These are phyloP conservation scores for Sycobia sp. DNA, from an alignment of 1,140 invertebrate species.

Conservation along the genomic window DNA sequence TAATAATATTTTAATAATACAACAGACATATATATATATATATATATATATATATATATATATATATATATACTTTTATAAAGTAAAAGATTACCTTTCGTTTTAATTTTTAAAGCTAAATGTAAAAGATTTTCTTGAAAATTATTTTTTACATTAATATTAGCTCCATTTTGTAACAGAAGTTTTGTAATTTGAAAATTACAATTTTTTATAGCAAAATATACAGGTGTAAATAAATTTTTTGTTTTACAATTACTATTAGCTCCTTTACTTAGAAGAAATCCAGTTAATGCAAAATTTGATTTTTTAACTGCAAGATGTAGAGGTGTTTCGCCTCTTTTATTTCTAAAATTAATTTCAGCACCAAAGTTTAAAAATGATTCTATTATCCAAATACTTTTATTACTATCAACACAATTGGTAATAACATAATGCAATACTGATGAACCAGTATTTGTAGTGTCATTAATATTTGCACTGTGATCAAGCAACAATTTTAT, in stretches of 20 bases:
- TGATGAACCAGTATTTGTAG: background rate
- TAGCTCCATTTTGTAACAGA: background rate
- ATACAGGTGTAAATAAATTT: background rate
- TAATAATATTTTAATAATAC: no score
- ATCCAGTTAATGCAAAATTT: background rate
- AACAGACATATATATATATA: background rate
- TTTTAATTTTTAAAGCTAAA: background rate
- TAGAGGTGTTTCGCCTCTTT: conserved; percentile 1
- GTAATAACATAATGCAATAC: background rate
- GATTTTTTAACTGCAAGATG: conserved; percentile 1
- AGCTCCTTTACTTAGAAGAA: background rate
- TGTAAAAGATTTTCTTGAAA: background rate
- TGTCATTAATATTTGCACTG: background rate
- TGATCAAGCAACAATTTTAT: background rate
- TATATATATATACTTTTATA: no score
- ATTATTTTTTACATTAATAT: background rate
- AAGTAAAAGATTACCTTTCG: background rate
- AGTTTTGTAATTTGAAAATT: background rate
- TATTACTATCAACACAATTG: background rate
- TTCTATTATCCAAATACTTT: background rate
- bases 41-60: no score
- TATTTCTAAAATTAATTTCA: background rate
- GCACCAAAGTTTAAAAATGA: conserved; percentile 1
- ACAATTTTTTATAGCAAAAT: conserved; percentile 2
- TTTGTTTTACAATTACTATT: background rate